Evolutionary conservation across 92 coral and sea anemone genomes (phyloP), one percentile per base, ranked within the genome.

Genomic region (Virgularia gustaviana): DNA sequence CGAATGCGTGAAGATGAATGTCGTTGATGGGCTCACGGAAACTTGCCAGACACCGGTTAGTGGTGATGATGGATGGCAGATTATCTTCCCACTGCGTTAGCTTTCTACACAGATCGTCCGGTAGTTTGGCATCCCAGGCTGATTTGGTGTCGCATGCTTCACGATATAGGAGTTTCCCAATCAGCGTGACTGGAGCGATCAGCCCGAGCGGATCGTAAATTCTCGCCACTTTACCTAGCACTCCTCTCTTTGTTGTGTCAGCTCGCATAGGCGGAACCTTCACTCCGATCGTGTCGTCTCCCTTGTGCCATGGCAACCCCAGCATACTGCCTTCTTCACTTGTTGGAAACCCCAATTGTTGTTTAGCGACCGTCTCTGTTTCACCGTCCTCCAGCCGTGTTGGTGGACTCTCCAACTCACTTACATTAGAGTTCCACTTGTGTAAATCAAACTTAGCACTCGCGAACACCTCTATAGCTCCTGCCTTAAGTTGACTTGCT

Each of bases 301-400:
- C 35, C 58, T 78, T 83, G 80, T 78, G 49, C 70, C 87, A 82
- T 10, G 45, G 37, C 70, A 78, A 13, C 24, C 78, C 83, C 33
- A 82, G 79, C 27, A 82, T 73, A 37, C 70, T 82, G 9, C 78
- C 51, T 47, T 78, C 79, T 45, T 73, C 83, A 76, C 23, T 45
- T 41, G 9, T 9, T 41, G n/a, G 9, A 34, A 18, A 27, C 34
- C 19, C 61, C 45, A 76, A 60, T 65, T 76, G 81, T 24, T 63
- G 76, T 49, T 63, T 76, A 30, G 47, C 47, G 16, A 41, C 9
- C 9, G 16, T 41, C 9, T 9, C 9, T 41, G 9, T 16, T 9
- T 41, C 47, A 41, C n/a, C 47, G n/a, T n/a, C n/a, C n/a, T n/a
- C n/a, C n/a, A n/a, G n/a, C n/a, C n/a, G n/a, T n/a, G n/a, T n/a